phyloP scores from a whole-genome alignment of 1,140 invertebrate genomes.

The Ostrea denselamellosa region DNA sequence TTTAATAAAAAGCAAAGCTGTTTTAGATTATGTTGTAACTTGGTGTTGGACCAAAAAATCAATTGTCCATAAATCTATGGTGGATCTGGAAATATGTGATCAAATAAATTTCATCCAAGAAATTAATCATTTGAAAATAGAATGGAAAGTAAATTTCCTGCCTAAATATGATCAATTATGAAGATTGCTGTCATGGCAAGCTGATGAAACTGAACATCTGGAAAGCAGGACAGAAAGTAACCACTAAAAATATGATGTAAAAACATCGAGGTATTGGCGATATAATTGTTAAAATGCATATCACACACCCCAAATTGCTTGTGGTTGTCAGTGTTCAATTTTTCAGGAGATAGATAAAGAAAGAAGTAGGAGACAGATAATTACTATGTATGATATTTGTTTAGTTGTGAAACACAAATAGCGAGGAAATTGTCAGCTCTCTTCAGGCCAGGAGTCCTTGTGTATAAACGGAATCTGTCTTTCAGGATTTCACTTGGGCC shows the following conservation, averaged over 20 bases:
- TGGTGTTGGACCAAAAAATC: conserved; percentile 21
- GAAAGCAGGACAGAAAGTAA: not conserved
- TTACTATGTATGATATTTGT: conserved; percentile 23
- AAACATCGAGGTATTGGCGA: not conserved
- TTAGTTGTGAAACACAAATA: not conserved
- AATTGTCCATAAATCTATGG: conserved; percentile 32
- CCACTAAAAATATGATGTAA: not conserved
- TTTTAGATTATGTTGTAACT: conserved; percentile 18
- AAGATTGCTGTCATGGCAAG: not conserved
- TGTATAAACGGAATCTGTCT: not conserved
- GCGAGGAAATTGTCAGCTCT: not conserved
- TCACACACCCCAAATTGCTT: not conserved
- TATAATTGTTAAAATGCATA: not conserved
- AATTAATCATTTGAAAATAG: conserved; percentile 38
- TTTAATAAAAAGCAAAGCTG: conserved; percentile 25
- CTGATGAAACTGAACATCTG: not conserved
- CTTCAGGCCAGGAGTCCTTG: not conserved
- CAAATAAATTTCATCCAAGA: conserved; percentile 17
- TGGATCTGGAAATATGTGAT: conserved; percentile 30
- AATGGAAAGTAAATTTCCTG: conserved; percentile 35
- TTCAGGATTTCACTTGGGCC: conserved; percentile 7
- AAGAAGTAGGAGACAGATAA: not conserved
- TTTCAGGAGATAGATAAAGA: not conserved
- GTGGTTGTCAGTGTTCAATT: not conserved
- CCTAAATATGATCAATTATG: conserved; percentile 31